Conservation (phyloP, 2,888 invertebrate species). For the Brachypterus glaber region DNA sequence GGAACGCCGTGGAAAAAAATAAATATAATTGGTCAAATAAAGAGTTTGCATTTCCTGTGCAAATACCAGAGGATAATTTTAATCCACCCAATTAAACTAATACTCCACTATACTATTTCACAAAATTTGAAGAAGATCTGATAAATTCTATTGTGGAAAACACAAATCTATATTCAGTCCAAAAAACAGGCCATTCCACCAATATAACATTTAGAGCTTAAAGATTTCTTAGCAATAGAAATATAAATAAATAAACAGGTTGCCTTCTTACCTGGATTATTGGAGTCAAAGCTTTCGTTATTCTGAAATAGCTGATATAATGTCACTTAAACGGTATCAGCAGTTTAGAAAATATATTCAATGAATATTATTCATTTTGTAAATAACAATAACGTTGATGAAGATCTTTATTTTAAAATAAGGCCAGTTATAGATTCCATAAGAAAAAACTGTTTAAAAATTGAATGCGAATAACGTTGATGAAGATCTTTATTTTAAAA, state of each 20-base stretch:
- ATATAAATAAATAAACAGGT: conserved; percentile 15
- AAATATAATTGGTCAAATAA: conserved; percentile 1
- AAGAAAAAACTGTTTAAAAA: conserved; percentile 13
- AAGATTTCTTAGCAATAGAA: background rate
- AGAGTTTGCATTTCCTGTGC: too few species aligned
- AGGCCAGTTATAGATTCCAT: conserved; percentile 14
- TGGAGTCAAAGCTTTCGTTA: conserved; percentile 16
- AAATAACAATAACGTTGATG: conserved; percentile 14
- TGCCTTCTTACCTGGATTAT: conserved; percentile 19
- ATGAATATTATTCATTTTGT: too few species aligned
- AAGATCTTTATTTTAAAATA: conserved; percentile 15
- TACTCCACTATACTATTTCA: too few species aligned
- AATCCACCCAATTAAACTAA: too few species aligned
- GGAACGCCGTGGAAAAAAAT: too few species aligned
- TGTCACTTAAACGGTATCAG: conserved; percentile 21
- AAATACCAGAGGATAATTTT: too few species aligned
- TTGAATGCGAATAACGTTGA: conserved; percentile 13
- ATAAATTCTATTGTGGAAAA: conserved; percentile 5
- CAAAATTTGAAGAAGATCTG: conserved; percentile 5
- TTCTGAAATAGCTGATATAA: conserved; percentile 16
- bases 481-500: conserved; percentile 14
- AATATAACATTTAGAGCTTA: background rate
- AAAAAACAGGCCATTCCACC: conserved; percentile 3
- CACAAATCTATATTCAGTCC: conserved; percentile 10
- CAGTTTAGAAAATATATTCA: conserved; percentile 16